Evolutionary conservation across 2,888 invertebrate species (phyloP), one percentile per base, ranked within the genome.

Genomic region (Leucophenga maculata): DNA sequence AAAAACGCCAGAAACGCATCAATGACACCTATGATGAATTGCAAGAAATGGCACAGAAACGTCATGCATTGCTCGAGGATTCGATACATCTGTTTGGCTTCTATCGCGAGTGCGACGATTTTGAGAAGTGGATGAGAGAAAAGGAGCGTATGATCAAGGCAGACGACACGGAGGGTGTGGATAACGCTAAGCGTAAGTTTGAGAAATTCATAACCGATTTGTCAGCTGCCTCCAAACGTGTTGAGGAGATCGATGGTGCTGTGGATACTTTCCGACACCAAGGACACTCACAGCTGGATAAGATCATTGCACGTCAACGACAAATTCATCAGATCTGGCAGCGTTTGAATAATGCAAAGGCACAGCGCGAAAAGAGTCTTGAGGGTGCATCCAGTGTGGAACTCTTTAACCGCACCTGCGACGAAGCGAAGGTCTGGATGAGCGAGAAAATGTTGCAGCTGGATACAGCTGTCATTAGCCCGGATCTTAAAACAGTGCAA

Each of bases 381-480:
- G 96, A 97, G 86, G 98, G 97, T 0, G 96, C 97, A 1, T 95
- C 95, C 1, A 96, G 96, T 84, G 97, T 99, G 79, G 98, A 98
- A 86, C 90, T 98, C 9, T 99, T 98, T 90, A 94, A 97, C 85
- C 94, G 97, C 68, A 96, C 97, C 0, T 99, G 98, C 88, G 97
- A 97, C 85, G 99, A 99, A 87, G 96, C 98, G 0, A 93, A 94
- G 76, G 97, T 97, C 85, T 99, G 99, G 98, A 98, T 99, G 95
- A 91, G 93, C 68, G 98, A 98, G 89, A 99, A 99, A 89, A 95
- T 96, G 90, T 93, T 94, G 72, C 96, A 97, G 86, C 88, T 98
- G 70, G 96, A 96, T 57, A 93, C 92, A 0, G 92, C 92, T 0
- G 93, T 93, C 46, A 87, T 94, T 2, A 96, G 95, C 0, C 93